Evolutionary conservation across 2,888 invertebrate species (phyloP).

Genomic region (Macropis europaea): DNA sequence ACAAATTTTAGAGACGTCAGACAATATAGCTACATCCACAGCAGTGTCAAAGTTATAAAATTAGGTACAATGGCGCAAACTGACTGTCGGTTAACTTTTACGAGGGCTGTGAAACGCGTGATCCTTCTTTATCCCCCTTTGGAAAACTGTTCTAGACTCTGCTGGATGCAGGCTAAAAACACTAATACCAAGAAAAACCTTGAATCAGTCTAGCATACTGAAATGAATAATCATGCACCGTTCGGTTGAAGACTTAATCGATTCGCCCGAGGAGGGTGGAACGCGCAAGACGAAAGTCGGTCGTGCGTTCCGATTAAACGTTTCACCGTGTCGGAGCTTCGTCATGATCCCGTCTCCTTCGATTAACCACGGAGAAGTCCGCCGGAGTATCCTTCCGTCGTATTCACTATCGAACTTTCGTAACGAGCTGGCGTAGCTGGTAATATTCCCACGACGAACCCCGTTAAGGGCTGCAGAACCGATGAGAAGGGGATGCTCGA

Average conservation of each 20-base stretch:
- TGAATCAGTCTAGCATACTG: no score
- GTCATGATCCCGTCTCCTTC: conserved; percentile 31
- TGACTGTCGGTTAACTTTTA: no score
- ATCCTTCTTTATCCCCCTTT: no score
- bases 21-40: no score
- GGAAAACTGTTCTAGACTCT: no score
- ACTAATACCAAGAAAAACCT: no score
- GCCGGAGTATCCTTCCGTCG: conserved; percentile 38
- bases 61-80: no score
- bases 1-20: no score
- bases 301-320: conserved; percentile 46
- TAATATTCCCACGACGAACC: conserved; percentile 62
- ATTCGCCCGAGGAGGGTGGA: conserved; percentile 5
- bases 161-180: no score
- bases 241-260: conserved; percentile 18
- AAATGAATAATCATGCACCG: no score
- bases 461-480: conserved; percentile 1
- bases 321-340: not conserved
- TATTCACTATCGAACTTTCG: conserved; percentile 54
- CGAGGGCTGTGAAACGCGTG: no score
- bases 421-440: conserved; percentile 60
- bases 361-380: conserved; percentile 59
- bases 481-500: not conserved
- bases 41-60: no score
- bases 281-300: conserved; percentile 1